These are phyloP conservation scores for Neodiprion pinetum DNA, from an alignment of 1,140 invertebrate species.

Conservation along the genomic window DNA sequence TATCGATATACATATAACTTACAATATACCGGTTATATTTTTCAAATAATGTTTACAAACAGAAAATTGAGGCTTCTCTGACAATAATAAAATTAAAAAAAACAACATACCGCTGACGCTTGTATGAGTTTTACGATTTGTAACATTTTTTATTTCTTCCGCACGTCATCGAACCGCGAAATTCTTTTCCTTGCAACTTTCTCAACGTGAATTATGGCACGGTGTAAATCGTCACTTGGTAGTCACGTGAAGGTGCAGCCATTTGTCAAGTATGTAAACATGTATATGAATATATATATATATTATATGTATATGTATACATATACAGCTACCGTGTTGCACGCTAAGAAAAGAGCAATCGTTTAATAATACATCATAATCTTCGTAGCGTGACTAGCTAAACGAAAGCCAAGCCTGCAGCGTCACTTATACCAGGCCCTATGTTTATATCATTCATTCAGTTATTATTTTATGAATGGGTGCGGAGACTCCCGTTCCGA, in stretches of 20 bases:
- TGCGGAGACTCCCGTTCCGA: not conserved
- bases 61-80: not conserved
- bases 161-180: too few relatives aligned
- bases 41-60: not conserved
- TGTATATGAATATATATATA: not conserved
- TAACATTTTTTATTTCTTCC: too few relatives aligned
- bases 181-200: too few relatives aligned
- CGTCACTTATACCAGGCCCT: not conserved
- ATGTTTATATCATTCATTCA: not conserved
- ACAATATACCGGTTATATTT: not conserved
- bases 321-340: not conserved
- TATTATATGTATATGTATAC: too few relatives aligned
- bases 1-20: too few relatives aligned
- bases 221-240: not conserved
- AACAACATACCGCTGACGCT: not conserved
- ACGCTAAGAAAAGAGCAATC: constrained; percentile 41
- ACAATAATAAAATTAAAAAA: not conserved
- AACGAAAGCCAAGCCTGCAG: not conserved
- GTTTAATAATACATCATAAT: constrained; percentile 55
- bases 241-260: not conserved
- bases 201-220: too few relatives aligned
- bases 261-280: not conserved
- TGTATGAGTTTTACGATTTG: not conserved
- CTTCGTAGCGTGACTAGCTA: constrained; percentile 48
- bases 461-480: constrained; percentile 1